Base-by-base conservation (phyloP, 2,797 vertebrate genomes). In the Brotula barbata region DNA sequence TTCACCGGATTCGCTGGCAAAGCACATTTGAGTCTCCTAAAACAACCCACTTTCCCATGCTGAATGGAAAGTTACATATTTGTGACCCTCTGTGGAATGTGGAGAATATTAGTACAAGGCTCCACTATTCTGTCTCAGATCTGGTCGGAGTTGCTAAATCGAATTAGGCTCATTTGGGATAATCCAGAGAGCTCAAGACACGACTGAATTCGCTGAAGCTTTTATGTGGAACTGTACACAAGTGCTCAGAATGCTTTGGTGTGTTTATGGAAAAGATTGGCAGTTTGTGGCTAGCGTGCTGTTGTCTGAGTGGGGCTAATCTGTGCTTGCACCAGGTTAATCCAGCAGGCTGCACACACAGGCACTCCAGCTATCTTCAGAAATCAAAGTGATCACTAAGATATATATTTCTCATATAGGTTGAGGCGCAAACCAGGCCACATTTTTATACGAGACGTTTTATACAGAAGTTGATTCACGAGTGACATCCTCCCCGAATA, bases 231-330 rank as follows among this genome's bases (percentile, higher is more conserved):
- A n/a, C 25, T 4, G n/a, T n/a, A 28, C 25, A 28, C 25, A 28
- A 7, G 25, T 28, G 25, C 25, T 28, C 25, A 28, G 25, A 28
- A 28, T 28, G 25, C 25, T 28, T 28, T 28, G 25, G n/a, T 31
- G 17, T 17, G 23, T 45, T 20, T 14, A 21, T n/a, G 37, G 7
- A 34, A 22, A 12, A 45, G 36, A 31, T 49, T n/a, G 48, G 22
- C 71, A 34, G 39, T 48, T 31, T 37, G 34, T 31, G 9, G 44
- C 16, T 16, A 15, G 8, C 55, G 58, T 20, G 47, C 72, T 82
- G 77, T 71, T 76, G 57, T 69, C 63, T 75, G 60, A 71, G 25
- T 63, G 33, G 15, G 66, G 68, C 22, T 75, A 65, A 78, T 79
- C 49, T 13, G 44, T 33, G 34, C 58, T 74, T 61, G 44, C 1